Evolutionary conservation across 2,797 vertebrate genomes (phyloP).

Genomic region (Cyclopterus lumpus): DNA sequence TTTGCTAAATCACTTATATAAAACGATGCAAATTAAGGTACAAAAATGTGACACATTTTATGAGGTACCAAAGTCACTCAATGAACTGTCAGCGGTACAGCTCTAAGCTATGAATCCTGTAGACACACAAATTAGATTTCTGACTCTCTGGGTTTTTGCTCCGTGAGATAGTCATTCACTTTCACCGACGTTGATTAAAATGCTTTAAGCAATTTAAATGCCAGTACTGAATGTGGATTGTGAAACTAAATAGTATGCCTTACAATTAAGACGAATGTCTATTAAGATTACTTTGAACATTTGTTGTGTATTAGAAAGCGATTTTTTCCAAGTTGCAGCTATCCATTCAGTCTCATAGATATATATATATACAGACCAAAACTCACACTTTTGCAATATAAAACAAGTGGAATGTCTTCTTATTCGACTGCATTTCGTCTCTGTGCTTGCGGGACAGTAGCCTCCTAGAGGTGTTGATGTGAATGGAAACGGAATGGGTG

Average conservation of each 20-base stretch:
- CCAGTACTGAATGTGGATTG: conserved; percentile 35
- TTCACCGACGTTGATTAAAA: conserved; percentile 59
- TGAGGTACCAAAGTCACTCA: conserved; percentile 65
- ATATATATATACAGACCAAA: background rate
- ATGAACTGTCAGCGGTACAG: conserved; percentile 61
- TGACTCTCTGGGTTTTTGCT: conserved; percentile 54
- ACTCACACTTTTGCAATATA: background rate
- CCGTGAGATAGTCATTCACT: conserved; percentile 57
- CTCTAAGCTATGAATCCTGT: conserved; percentile 61
- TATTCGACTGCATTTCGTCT: background rate
- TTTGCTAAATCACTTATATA: conserved; percentile 62
- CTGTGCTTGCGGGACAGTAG: background rate
- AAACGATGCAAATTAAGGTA: conserved; percentile 53
- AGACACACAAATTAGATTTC: conserved; percentile 66
- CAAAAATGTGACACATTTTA: conserved; percentile 59
- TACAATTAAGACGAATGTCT: background rate
- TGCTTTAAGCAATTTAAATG: conserved; percentile 30
- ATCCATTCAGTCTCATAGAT: background rate
- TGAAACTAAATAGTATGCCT: background rate
- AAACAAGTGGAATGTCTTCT: conserved; percentile 6
- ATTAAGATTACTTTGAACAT: background rate
- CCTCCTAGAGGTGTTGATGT: conserved; percentile 44
- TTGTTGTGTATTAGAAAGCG: background rate
- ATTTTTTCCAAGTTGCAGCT: background rate
- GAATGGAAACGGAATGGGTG: conserved; percentile 51